Percentiles rank a stretch among this genome's conserved stretches.
Conservation (phyloP, 2,113 vertebrate genomes). For the Rhegmatorhina hoffmannsi region DNA sequence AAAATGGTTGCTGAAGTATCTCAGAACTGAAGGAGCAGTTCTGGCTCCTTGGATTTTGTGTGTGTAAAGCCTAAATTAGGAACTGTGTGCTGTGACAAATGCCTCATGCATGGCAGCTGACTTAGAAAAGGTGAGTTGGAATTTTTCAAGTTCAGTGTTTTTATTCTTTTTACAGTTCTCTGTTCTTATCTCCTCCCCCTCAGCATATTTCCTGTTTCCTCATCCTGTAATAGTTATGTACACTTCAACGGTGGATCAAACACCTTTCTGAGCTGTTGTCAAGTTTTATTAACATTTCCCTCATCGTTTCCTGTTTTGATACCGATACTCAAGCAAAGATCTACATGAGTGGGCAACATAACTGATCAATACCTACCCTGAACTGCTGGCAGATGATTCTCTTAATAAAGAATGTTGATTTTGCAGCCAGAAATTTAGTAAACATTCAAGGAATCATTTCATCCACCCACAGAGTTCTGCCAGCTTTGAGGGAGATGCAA, state of each 20-base stretch:
- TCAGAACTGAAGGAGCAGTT: not conserved
- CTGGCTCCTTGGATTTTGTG: not conserved
- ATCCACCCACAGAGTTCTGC: not conserved
- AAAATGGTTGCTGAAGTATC: not conserved
- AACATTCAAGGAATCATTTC: not conserved
- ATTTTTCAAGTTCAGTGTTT: constrained; percentile 31
- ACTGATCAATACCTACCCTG: not conserved
- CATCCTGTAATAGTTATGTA: constrained; percentile 47
- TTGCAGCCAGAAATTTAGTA: not conserved
- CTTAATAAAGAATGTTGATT: not conserved
- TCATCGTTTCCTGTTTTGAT: constrained; percentile 48
- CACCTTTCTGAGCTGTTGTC: constrained; percentile 42
- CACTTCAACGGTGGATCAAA: constrained; percentile 53
- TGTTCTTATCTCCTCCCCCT: constrained; percentile 32
- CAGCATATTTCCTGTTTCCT: constrained; percentile 54
- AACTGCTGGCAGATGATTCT: not conserved
- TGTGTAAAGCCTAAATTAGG: not conserved
- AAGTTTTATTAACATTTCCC: constrained; percentile 63
- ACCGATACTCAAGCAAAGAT: not conserved
- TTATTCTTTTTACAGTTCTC: constrained; percentile 22
- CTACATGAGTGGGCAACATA: not conserved
- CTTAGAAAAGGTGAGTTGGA: not conserved
- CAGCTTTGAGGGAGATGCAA: not conserved
- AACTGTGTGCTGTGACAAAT: not conserved
- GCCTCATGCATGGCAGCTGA: not conserved